phyloP scores from a whole-genome alignment of 92 coral and sea anemone species.

The Porites divaricata region DNA sequence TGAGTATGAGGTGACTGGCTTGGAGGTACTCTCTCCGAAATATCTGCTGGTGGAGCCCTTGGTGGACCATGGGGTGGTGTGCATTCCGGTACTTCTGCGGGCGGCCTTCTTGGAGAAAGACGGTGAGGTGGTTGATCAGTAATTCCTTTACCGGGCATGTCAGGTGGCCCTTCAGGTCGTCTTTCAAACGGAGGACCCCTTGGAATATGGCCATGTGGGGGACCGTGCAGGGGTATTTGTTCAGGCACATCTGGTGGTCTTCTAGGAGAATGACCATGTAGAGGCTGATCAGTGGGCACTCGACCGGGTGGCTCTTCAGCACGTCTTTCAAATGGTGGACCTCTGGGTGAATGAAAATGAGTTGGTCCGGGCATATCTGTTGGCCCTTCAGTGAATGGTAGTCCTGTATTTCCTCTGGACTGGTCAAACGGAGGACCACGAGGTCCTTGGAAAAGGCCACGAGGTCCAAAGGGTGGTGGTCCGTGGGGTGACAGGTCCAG shows the following conservation, averaged over 20 bases:
- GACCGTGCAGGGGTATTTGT: not conserved
- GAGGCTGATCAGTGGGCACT: slow-evolving; percentile 9
- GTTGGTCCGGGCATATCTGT: slow-evolving; percentile 15
- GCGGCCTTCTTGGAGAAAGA: slow-evolving; percentile 11
- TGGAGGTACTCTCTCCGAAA: slow-evolving; percentile 7
- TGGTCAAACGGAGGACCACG: slow-evolving; percentile 35
- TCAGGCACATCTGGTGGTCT: slow-evolving; percentile 12
- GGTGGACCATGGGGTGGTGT: slow-evolving; percentile 6
- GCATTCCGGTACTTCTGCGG: not conserved
- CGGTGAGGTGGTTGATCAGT: slow-evolving; percentile 14
- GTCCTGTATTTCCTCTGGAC: not conserved
- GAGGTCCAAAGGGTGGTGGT: slow-evolving; percentile 37
- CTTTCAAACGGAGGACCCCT: slow-evolving; percentile 30
- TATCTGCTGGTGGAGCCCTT: slow-evolving; percentile 23
- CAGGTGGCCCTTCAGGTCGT: slow-evolving; percentile 51
- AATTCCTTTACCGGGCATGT: slow-evolving; percentile 16
- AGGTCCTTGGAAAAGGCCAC: slow-evolving; percentile 36
- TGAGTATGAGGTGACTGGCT: not conserved
- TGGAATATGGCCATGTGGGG: slow-evolving; percentile 15
- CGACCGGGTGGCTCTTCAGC: slow-evolving; percentile 29
- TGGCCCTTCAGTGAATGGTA: slow-evolving; percentile 16
- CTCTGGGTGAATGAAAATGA: slow-evolving; percentile 25
- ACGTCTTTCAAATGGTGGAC: slow-evolving; percentile 1
- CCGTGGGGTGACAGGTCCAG: slow-evolving; percentile 20
- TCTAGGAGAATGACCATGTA: slow-evolving; percentile 14